Percentiles rank a stretch among this genome's conserved stretches.
Evolutionary conservation across 2,797 vertebrate genomes (phyloP).

Genomic region (Gobionotothen gibberifrons): DNA sequence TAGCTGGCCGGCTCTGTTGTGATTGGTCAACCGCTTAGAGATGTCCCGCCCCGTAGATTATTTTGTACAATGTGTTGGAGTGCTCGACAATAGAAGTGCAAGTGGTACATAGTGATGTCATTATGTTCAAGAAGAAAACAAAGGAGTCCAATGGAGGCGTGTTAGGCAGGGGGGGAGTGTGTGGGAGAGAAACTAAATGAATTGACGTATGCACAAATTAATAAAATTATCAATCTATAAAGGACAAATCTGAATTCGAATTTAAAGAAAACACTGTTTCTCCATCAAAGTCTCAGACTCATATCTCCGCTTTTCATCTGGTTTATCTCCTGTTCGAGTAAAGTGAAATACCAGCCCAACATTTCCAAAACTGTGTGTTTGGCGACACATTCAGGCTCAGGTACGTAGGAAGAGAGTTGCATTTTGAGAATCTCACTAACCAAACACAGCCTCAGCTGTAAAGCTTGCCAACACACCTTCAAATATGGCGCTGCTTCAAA

Average conservation of each 20-base stretch:
- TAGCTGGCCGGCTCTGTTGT: too few relatives aligned
- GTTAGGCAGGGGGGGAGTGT: too few relatives aligned
- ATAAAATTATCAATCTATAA: background rate
- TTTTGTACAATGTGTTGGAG: too few relatives aligned
- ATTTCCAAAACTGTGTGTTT: constrained; percentile 4
- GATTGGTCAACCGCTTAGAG: too few relatives aligned
- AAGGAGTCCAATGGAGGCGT: too few relatives aligned
- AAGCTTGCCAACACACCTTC: background rate
- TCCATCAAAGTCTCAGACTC: background rate
- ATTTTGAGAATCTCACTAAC: background rate
- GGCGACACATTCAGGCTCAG: constrained; percentile 25
- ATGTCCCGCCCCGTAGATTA: too few relatives aligned
- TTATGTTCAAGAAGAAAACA: too few relatives aligned
- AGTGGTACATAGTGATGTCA: too few relatives aligned
- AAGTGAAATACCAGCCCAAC: background rate
- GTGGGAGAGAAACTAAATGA: background rate
- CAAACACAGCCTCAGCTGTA: background rate
- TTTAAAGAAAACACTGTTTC: background rate
- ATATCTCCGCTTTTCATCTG: background rate
- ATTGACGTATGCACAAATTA: background rate
- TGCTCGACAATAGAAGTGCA: too few relatives aligned
- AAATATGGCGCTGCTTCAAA: too few relatives aligned
- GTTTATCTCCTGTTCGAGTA: background rate
- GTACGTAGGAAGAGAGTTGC: background rate
- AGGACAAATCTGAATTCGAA: background rate